Evolutionary conservation across 2,888 invertebrate species (phyloP).

Genomic region (Ceraclea dissimilis): DNA sequence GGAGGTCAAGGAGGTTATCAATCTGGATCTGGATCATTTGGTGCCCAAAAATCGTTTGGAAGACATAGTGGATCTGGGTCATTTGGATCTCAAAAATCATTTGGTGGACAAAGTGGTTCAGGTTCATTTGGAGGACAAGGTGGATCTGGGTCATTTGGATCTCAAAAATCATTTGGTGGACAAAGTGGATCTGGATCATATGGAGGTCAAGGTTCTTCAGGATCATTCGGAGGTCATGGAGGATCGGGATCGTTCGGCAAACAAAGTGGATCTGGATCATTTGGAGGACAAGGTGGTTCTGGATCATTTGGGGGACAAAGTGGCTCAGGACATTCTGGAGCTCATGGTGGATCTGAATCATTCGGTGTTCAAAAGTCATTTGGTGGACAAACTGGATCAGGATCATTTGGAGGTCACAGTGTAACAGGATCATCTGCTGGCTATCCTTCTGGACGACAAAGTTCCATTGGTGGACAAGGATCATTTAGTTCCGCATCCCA

Average conservation of each 20-base stretch:
- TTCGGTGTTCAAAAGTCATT: background rate
- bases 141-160: background rate
- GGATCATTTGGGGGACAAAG: background rate
- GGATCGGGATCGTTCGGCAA: background rate
- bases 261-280: background rate
- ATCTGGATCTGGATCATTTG: background rate
- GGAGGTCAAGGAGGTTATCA: background rate
- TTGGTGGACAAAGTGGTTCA: background rate
- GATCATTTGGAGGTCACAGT: background rate
- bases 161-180: constrained; percentile 1
- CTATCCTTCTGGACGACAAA: background rate
- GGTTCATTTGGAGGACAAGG: background rate
- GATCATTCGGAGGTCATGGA: constrained; percentile 1
- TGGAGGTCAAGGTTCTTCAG: constrained; percentile 1
- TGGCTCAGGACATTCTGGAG: background rate
- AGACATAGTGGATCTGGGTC: background rate
- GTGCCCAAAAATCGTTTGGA: background rate
- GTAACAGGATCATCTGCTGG: background rate
- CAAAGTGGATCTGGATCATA: background rate
- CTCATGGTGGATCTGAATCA: background rate
- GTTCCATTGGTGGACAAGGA: background rate
- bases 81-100: background rate
- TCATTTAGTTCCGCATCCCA: background rate
- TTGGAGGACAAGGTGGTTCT: background rate
- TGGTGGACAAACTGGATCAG: background rate